Evolutionary conservation across 2,797 vertebrate species (phyloP), one percentile per base, ranked within the genome.

Genomic region (Borostomias antarcticus): DNA sequence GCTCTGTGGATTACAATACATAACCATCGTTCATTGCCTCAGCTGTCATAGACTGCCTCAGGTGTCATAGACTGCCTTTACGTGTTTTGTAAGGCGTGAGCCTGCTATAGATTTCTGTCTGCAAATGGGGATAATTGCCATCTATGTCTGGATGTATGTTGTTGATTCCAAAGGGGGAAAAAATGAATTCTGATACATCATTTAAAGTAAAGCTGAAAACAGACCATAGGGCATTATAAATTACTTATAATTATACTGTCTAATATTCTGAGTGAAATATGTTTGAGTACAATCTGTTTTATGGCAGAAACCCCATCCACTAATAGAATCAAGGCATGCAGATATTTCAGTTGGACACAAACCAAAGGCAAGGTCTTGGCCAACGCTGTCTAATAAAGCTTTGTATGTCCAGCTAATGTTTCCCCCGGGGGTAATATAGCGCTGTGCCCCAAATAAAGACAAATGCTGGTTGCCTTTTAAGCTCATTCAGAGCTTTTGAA

Each of bases 391-490:
- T 74, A 69, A 83, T 79, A 71, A 82, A 80, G 64, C 58, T 11
- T 54, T 52, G 56, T 70, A 70, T 57, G 62, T 69, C 58, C 29
- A 57, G 54, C 47, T 75, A 75, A 76, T 77, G 53, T 63, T 26
- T 79, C 66, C 68, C 56, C 69, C 51, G 57, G 73, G 58, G 79
- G 68, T 78, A 67, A 76, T 69, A 48, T 43, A 62, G 60, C 45
- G 9, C 23, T 77, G 77, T 74, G n/a, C 73, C 54, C 53, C 30
- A 64, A 74, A 83, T 83, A 76, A 82, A 84, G 80, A 85, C 73
- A 82, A 86, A 88, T 84, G 71, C 57, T 70, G 28, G 50, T 60
- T 72, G 58, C 40, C 62, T 77, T 81, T 83, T 79, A 74, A 79
- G 57, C 69, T 76, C 68, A 80, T 81, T 84, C 68, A 52, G 25